phyloP scores from a whole-genome alignment of 2,888 invertebrate species.

The Carabus problematicus region DNA sequence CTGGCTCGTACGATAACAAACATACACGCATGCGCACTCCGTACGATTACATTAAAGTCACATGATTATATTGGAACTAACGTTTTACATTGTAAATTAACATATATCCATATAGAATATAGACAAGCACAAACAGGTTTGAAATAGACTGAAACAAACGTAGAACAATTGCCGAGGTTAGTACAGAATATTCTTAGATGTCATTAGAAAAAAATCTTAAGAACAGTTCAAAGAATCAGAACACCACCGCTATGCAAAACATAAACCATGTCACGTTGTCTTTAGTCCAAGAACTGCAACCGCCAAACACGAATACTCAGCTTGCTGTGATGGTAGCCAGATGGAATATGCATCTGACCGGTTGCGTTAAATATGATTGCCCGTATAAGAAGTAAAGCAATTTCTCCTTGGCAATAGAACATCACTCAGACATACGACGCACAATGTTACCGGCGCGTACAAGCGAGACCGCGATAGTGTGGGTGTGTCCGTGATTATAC shows the following conservation, averaged over 20 bases:
- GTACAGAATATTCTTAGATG: no score
- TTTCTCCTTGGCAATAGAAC: conserved; percentile 18
- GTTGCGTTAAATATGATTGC: conserved; percentile 23
- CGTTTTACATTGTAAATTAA: no score
- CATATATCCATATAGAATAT: no score
- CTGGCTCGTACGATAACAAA: no score
- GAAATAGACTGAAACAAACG: no score
- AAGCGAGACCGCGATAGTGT: not conserved
- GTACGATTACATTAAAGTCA: no score
- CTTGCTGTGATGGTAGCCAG: not conserved
- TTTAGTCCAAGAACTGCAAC: not conserved
- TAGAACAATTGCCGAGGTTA: no score
- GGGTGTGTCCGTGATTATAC: conserved; percentile 12
- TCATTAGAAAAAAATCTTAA: no score
- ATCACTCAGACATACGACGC: conserved; percentile 6
- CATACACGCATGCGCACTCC: no score
- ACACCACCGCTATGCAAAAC: not conserved
- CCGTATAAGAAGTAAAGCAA: conserved; percentile 28
- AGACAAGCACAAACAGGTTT: no score
- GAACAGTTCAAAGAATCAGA: no score
- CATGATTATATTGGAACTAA: no score
- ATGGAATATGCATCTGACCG: conserved; percentile 1
- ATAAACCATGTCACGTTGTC: conserved; percentile 5
- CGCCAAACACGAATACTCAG: not conserved
- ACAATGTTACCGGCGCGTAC: not conserved